phyloP scores from a whole-genome alignment of 2,113 vertebrate genomes.

The Perca fluviatilis region DNA sequence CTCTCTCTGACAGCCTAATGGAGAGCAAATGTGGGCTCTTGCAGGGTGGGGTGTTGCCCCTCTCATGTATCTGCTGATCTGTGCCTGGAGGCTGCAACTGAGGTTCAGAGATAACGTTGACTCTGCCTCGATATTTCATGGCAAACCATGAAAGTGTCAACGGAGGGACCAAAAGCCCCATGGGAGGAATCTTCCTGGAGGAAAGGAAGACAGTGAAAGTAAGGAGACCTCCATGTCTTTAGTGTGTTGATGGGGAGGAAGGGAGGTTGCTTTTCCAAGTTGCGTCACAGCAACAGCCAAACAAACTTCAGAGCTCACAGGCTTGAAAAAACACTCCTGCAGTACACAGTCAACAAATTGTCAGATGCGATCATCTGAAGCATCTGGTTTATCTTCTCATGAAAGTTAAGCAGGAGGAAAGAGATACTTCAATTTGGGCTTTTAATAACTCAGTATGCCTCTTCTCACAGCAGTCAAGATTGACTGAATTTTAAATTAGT shows the following conservation, averaged over 20 bases:
- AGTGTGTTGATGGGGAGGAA: neutral
- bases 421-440: neutral
- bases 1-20: slow-evolving; percentile 50
- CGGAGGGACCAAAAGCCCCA: slow-evolving; percentile 15
- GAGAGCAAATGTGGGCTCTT: slow-evolving; percentile 62
- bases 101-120: slow-evolving; percentile 50
- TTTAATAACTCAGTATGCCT: neutral
- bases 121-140: slow-evolving; percentile 61
- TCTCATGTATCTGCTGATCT: slow-evolving; percentile 53
- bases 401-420: slow-evolving; percentile 16
- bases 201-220: slow-evolving; percentile 46
- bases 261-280: slow-evolving; percentile 23
- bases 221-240: slow-evolving; percentile 43
- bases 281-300: slow-evolving; percentile 68
- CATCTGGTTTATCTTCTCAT: slow-evolving; percentile 48
- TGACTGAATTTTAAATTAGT: slow-evolving; percentile 6
- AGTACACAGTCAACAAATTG: slow-evolving; percentile 42
- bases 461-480: neutral
- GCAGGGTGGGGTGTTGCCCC: slow-evolving; percentile 29
- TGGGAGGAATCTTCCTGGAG: slow-evolving; percentile 50
- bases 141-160: slow-evolving; percentile 60
- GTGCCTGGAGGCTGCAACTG: slow-evolving; percentile 42
- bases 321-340: slow-evolving; percentile 18
- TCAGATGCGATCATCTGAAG: slow-evolving; percentile 18
- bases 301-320: slow-evolving; percentile 47